Conservation (phyloP, 2,888 invertebrate genomes). For the Drosophila pseudotakahashii region DNA sequence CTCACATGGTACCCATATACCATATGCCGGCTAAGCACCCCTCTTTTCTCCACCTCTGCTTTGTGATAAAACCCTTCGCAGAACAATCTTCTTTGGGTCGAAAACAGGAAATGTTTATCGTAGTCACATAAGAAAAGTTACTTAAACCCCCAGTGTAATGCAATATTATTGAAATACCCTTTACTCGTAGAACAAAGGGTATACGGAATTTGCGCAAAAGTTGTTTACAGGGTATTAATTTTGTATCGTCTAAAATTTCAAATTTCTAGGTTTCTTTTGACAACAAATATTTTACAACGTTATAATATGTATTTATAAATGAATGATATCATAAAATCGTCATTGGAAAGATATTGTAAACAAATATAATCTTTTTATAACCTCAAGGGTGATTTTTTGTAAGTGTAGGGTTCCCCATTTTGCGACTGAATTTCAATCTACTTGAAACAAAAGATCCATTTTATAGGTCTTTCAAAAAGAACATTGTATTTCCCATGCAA, state of each 20-base stretch:
- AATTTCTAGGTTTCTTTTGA: neutral
- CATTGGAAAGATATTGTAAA: neutral
- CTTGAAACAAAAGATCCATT: conserved; percentile 1
- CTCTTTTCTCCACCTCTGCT: conserved; percentile 15
- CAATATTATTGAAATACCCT: neutral
- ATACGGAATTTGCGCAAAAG: neutral
- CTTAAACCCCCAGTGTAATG: neutral
- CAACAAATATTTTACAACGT: too few species aligned
- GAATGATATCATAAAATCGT: neutral
- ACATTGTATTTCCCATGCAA: conserved; percentile 7
- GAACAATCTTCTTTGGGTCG: conserved; percentile 2
- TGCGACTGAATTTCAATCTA: neutral
- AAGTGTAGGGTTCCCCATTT: neutral
- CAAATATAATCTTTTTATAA: neutral
- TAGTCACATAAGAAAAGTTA: neutral
- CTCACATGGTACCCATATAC: conserved; percentile 25
- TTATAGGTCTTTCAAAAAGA: conserved; percentile 3
- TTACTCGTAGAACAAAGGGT: neutral
- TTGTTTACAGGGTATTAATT: neutral
- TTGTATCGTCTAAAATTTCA: neutral
- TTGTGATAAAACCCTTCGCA: conserved; percentile 10
- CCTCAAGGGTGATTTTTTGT: neutral
- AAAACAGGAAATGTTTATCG: conserved; percentile 28
- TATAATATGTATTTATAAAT: neutral
- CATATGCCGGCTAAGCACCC: neutral